These are phyloP conservation scores for Ochotona princeps DNA, from an alignment of 2,113 vertebrate species.

Conservation along the genomic window DNA sequence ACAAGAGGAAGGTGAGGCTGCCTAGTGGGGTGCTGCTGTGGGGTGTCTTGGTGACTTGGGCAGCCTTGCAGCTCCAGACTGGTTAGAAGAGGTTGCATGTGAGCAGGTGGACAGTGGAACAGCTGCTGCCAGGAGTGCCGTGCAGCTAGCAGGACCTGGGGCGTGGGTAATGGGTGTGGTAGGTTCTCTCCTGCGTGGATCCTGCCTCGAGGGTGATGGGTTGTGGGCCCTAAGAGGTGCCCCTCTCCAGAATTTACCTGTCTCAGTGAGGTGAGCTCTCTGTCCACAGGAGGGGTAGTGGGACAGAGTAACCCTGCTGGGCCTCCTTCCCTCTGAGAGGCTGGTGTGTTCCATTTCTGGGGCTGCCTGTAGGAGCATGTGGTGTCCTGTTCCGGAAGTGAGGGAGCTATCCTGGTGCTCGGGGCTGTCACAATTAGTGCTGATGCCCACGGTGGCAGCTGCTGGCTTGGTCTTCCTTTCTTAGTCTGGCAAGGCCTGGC, in stretches of 20 bases:
- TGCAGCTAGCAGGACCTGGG: background rate
- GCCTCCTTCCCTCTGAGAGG: background rate
- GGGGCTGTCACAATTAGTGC: background rate
- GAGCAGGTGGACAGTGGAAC: background rate
- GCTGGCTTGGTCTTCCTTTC: background rate
- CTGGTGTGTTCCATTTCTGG: background rate
- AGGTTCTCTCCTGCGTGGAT: background rate
- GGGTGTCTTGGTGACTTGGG: no score
- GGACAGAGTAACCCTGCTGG: background rate
- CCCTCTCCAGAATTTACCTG: background rate
- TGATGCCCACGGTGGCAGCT: background rate
- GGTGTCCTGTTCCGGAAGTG: background rate
- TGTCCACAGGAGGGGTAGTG: background rate
- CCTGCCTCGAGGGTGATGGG: background rate
- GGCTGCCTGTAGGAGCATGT: background rate
- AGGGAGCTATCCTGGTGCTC: background rate
- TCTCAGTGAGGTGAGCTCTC: background rate
- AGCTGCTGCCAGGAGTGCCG: background rate
- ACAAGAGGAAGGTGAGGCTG: background rate
- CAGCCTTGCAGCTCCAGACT: no score
- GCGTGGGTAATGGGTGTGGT: background rate
- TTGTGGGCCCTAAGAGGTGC: background rate
- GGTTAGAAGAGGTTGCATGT: background rate
- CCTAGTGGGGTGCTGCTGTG: background rate
- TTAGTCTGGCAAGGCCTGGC: no score